Evolutionary conservation across 2,888 invertebrate genomes (phyloP).

Genomic region (Melangyna quadrimaculata): DNA sequence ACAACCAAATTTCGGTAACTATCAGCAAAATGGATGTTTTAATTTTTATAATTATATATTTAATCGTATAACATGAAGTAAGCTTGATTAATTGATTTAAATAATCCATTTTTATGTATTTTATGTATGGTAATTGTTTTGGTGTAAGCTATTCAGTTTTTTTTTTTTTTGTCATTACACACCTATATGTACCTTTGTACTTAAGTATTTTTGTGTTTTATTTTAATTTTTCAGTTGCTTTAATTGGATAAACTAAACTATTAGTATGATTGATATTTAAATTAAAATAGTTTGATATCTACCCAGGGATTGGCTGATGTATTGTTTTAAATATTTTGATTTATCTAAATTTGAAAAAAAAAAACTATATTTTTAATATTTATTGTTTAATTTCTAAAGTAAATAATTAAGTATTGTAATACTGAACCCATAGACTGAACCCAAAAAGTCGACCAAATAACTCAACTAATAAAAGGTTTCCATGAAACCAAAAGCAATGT

Average conservation of each 20-base stretch:
- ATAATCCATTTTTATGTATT: slow-evolving; percentile 38
- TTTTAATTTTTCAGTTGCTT: slow-evolving; percentile 36
- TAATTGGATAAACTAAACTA: too few species aligned
- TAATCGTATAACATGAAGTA: slow-evolving; percentile 15
- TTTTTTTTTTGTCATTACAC: slow-evolving; percentile 1
- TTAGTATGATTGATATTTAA: too few species aligned
- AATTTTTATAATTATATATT: not conserved
- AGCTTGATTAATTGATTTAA: slow-evolving; percentile 52
- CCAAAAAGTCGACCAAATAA: not conserved
- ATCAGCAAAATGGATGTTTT: slow-evolving; percentile 40
- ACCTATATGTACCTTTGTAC: not conserved
- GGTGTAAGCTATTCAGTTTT: slow-evolving; percentile 43
- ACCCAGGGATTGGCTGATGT: not conserved
- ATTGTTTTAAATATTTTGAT: not conserved
- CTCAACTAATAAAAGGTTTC: not conserved
- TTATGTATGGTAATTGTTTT: slow-evolving; percentile 42
- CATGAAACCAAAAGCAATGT: too few species aligned
- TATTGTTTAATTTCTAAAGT: not conserved
- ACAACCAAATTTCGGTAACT: slow-evolving; percentile 75
- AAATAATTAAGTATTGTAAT: not conserved
- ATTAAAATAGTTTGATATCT: not conserved
- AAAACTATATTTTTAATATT: not conserved
- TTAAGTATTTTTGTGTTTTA: not conserved
- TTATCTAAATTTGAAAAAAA: not conserved
- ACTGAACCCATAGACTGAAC: too few species aligned